These are phyloP conservation scores for Bibio marci DNA, from an alignment of 2,888 invertebrate species.

Conservation along the genomic window DNA sequence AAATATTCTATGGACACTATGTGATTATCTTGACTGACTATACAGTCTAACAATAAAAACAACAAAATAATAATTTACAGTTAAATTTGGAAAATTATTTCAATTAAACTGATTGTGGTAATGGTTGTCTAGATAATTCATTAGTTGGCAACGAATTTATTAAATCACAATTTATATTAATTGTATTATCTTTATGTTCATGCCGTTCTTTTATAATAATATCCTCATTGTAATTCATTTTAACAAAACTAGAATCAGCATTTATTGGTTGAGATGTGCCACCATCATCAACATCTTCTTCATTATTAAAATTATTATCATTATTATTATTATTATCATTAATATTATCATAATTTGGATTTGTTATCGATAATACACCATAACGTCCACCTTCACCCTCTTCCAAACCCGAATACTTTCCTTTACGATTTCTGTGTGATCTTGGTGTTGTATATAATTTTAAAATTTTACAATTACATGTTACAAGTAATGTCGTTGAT, in stretches of 20 bases:
- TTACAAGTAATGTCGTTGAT: constrained; percentile 41
- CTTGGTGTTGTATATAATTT: constrained; percentile 15
- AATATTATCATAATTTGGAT: constrained; percentile 13
- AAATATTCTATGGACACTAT: no score
- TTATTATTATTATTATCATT: constrained; percentile 8
- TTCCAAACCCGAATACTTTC: constrained; percentile 14
- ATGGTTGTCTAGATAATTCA: constrained; percentile 12
- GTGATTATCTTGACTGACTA: no score
- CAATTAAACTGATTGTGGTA: constrained; percentile 14
- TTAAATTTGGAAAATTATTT: no score
- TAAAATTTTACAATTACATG: constrained; percentile 38
- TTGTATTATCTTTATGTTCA: constrained; percentile 4
- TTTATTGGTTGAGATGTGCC: constrained; percentile 1
- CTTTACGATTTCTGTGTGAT: constrained; percentile 14
- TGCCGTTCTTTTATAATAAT: constrained; percentile 14
- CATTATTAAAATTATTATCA: background rate
- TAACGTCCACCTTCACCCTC: constrained; percentile 16
- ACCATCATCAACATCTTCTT: constrained; percentile 8
- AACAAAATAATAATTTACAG: no score
- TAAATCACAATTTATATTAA: constrained; percentile 11
- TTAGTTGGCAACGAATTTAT: constrained; percentile 13
- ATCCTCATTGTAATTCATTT: constrained; percentile 14
- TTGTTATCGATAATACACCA: constrained; percentile 16
- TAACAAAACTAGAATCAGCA: constrained; percentile 10
- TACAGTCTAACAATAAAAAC: no score